Evolutionary conservation across 1,140 invertebrate species (phyloP), one percentile per base, ranked within the genome.

Genomic region (Amyelois transitella): DNA sequence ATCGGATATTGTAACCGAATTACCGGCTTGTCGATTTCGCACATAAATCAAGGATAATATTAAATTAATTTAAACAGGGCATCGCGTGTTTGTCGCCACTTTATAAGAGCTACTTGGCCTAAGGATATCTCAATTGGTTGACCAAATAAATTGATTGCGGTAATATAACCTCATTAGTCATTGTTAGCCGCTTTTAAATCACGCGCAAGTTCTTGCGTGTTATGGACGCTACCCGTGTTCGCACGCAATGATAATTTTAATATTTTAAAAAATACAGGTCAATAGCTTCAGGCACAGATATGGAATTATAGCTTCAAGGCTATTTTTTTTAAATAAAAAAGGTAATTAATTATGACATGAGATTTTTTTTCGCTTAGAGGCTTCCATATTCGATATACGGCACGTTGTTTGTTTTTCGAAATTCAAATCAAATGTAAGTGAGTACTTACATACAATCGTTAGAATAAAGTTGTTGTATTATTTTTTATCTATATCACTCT

Each of bases 81-180:
- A 74, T 86, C 65, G 82, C 82, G 82, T 86, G 82, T 63, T 68
- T 62, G 63, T 63, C 56, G 53, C 72, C 78, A 78, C 73, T 83
- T 81, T 78, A 79, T 80, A 80, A 76, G 58, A 21, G 75, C 80
- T 81, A 80, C 81, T 74, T 75, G 61, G 66, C 64, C 66, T 66
- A 62, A 72, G 72, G 72, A 82, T 72, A 74, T 79, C 79, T 86
- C 79, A 86, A 86, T 86, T 70, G 75, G 47, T 60, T 57, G 45
- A 68, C 59, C 69, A 65, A 77, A 83, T 80, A 81, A 85, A 86
- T 86, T 86, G 79, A 84, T 86, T 77, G 76, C 71, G 52, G 66
- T 84, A 84, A 86, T 81, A 82, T 38, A 75, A 76, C 66, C 72
- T 77, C 72, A 83, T 84, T 84, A 79, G 81, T 86, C 74, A 79